Conservation (phyloP, 2,113 vertebrate genomes). For the Lycaon pictus region DNA sequence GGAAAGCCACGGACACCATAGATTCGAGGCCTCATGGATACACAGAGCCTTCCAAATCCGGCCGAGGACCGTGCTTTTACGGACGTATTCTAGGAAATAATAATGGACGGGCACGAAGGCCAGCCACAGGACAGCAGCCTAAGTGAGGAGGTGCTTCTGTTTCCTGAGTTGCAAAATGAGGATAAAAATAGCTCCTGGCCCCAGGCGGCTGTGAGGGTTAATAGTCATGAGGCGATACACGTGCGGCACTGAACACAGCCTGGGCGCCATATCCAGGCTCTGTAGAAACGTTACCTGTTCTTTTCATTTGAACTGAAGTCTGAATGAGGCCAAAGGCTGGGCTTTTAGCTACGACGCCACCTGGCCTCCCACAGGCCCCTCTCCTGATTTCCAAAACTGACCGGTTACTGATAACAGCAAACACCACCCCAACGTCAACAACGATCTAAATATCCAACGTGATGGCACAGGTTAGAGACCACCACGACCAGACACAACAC, state of each 20-base stretch:
- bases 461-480: background rate
- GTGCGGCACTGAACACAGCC: background rate
- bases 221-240: background rate
- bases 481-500: rapidly evolving
- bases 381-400: background rate
- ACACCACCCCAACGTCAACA: background rate
- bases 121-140: background rate
- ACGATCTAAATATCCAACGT: background rate
- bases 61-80: background rate
- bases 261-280: background rate
- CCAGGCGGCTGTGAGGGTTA: background rate
- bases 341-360: background rate
- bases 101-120: background rate
- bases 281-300: background rate
- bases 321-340: background rate
- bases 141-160: background rate
- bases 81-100: background rate
- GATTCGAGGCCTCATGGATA: slow-evolving; percentile 53
- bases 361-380: background rate
- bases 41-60: background rate
- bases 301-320: background rate
- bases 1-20: background rate
- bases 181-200: background rate
- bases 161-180: background rate
- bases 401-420: background rate